Evolutionary conservation across 2,797 vertebrate species (phyloP).

Genomic region (Cercopithecus mitis): DNA sequence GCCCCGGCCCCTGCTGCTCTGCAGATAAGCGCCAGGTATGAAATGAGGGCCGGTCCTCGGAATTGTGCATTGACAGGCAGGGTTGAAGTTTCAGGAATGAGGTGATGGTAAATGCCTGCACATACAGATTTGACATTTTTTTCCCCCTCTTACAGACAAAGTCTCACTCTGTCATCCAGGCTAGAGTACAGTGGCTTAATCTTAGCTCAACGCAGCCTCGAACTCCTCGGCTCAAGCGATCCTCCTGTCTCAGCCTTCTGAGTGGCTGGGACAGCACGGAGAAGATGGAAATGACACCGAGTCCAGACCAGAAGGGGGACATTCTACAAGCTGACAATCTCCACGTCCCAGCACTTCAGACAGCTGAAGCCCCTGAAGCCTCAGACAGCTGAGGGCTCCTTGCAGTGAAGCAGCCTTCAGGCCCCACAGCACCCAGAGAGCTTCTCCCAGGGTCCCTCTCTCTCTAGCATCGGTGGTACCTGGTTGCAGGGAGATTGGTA

Average conservation of each 20-base stretch:
- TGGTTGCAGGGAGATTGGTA: neutral
- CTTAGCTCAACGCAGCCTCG: no score
- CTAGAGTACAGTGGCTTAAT: no score
- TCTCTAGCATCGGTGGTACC: fast-evolving
- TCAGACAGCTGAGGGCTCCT: no score
- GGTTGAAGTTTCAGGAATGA: neutral
- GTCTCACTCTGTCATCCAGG: no score
- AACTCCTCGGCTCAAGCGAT: neutral
- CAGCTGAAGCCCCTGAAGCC: neutral
- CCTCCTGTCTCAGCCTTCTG: neutral
- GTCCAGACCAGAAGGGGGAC: neutral
- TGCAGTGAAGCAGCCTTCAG: neutral
- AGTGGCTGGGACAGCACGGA: neutral
- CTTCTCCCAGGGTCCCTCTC: neutral
- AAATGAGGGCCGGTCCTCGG: neutral
- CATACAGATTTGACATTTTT: neutral
- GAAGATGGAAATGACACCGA: neutral
- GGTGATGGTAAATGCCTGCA: neutral
- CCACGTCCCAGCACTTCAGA: neutral
- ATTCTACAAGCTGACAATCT: neutral
- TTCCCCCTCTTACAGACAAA: no score
- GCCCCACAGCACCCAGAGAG: no score
- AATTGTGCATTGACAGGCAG: neutral
- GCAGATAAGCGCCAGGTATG: neutral
- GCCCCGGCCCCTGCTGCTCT: neutral